Percentiles rank a stretch among this genome's conserved stretches.
phyloP scores from a whole-genome alignment of 2,888 invertebrate species.

The Salticus scenicus region DNA sequence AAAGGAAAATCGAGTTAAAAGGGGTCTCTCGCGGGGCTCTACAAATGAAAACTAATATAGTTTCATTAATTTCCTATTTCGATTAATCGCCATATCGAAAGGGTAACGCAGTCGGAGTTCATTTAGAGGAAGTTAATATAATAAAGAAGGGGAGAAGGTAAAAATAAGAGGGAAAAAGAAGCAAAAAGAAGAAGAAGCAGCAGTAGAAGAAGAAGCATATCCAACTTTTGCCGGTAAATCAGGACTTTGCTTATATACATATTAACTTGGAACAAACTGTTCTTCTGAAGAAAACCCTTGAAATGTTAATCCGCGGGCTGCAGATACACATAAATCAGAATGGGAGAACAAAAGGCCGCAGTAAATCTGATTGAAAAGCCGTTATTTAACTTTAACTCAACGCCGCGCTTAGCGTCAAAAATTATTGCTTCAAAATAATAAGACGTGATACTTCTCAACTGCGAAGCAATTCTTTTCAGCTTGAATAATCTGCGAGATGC shows the following conservation, averaged over 20 bases:
- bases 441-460: conserved; percentile 63
- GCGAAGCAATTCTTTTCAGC: conserved; percentile 62
- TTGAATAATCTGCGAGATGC: conserved; percentile 60
- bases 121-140: conserved; percentile 37
- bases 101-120: conserved; percentile 6
- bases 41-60: conserved; percentile 59
- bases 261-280: background rate
- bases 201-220: background rate
- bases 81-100: conserved; percentile 35
- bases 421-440: conserved; percentile 69
- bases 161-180: conserved; percentile 24
- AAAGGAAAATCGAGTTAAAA: conserved; percentile 19
- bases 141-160: conserved; percentile 4
- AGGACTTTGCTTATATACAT: background rate
- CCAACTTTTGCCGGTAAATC: conserved; percentile 23
- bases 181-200: background rate
- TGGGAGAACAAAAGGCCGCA: conserved; percentile 57
- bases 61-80: conserved; percentile 56
- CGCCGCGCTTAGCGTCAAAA: conserved; percentile 55
- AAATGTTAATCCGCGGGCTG: conserved; percentile 64
- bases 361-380: conserved; percentile 69
- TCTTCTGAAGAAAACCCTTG: conserved; percentile 36
- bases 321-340: conserved; percentile 54
- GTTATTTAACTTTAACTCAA: conserved; percentile 63
- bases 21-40: background rate